Conservation (phyloP, 2,888 invertebrate species). For the Watsonalla binaria region DNA sequence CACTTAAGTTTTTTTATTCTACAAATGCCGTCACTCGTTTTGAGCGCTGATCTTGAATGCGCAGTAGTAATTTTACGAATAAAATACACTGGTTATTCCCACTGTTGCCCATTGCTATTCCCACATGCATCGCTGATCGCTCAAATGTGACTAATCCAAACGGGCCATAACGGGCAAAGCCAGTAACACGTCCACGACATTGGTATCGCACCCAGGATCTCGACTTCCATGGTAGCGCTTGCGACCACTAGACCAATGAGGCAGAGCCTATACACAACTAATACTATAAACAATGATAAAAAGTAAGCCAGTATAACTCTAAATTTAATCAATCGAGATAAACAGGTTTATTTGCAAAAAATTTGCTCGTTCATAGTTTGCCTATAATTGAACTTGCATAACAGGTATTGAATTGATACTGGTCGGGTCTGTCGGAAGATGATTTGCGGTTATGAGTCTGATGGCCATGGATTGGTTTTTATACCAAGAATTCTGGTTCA, state of each 20-base stretch:
- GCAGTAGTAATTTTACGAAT: too few species aligned
- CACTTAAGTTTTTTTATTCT: slow-evolving; percentile 1
- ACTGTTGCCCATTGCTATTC: too few species aligned
- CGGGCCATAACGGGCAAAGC: too few species aligned
- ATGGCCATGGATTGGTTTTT: background rate
- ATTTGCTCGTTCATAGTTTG: background rate
- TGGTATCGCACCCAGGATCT: too few species aligned
- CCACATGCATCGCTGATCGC: too few species aligned
- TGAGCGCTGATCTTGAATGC: too few species aligned
- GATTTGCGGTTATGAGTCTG: slow-evolving; percentile 2
- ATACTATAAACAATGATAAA: background rate
- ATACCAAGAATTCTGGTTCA: background rate
- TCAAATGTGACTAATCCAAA: too few species aligned
- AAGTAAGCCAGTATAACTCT: background rate
- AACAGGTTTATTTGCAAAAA: background rate
- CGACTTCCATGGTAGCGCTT: too few species aligned
- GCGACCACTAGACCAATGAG: slow-evolving; percentile 5
- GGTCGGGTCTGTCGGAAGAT: slow-evolving; percentile 1
- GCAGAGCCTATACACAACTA: background rate
- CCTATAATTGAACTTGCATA: slow-evolving; percentile 1
- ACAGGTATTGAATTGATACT: slow-evolving; percentile 5
- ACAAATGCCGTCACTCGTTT: too few species aligned
- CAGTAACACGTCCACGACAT: too few species aligned
- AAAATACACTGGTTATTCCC: too few species aligned
- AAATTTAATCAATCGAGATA: slow-evolving; percentile 7